Evolutionary conservation across 2,797 vertebrate species (phyloP).

Genomic region (Urocyon cinereoargenteus): DNA sequence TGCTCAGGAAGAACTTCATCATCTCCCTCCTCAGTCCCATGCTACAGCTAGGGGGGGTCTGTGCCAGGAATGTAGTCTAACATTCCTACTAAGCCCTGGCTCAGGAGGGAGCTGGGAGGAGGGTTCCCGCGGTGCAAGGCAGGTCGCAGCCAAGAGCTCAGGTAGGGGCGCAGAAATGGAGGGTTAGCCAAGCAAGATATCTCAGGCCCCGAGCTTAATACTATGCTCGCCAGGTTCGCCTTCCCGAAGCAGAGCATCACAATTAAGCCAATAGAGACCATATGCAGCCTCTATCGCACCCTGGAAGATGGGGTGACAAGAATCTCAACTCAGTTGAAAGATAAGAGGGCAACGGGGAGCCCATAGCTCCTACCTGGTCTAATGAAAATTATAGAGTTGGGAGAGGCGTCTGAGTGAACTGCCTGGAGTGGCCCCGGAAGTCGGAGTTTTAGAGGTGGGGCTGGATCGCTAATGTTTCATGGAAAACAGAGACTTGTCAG

Average conservation of each 20-base stretch:
- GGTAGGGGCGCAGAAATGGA: neutral
- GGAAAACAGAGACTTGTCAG: constrained; percentile 79
- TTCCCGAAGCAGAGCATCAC: constrained; percentile 69
- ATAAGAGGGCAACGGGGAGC: neutral
- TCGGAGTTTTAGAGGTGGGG: constrained; percentile 72
- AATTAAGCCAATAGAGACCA: constrained; percentile 60
- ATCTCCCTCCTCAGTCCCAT: neutral
- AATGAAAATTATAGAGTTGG: constrained; percentile 81
- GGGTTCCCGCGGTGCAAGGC: constrained; percentile 34
- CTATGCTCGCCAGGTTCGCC: neutral
- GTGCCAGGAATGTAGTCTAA: neutral
- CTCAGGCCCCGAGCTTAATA: constrained; percentile 15
- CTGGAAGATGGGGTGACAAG: neutral
- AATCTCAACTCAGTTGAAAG: constrained; percentile 40
- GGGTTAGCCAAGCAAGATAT: constrained; percentile 67
- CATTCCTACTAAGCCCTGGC: neutral
- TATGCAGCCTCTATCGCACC: neutral
- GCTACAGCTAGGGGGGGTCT: neutral
- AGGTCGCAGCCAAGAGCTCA: constrained; percentile 52
- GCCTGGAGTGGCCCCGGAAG: constrained; percentile 74
- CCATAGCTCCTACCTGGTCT: constrained; percentile 79
- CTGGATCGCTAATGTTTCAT: constrained; percentile 72
- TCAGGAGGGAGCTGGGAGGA: constrained; percentile 62
- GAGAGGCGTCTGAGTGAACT: constrained; percentile 81
- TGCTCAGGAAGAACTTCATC: neutral